Conservation (phyloP, 2,888 invertebrate species). For the Aleiodes leptofemur region DNA sequence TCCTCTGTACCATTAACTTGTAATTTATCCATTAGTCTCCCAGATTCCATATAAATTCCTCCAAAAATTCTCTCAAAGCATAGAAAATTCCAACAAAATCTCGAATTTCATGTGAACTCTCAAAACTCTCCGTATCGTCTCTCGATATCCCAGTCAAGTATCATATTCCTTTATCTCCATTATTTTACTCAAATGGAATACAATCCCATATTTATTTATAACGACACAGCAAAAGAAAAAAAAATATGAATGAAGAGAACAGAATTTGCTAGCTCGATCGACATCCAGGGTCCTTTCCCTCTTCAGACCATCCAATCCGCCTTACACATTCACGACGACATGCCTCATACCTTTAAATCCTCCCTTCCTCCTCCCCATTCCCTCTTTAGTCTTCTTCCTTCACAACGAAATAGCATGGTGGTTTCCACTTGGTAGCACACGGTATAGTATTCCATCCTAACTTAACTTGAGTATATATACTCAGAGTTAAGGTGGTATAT, state of each 20-base stretch:
- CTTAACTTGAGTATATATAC: not conserved
- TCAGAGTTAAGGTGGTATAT: not conserved
- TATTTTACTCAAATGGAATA: not conserved
- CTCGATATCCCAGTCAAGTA: too few species aligned
- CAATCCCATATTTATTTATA: not conserved
- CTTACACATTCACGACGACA: slow-evolving; percentile 26
- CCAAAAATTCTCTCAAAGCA: too few species aligned
- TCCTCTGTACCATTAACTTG: too few species aligned
- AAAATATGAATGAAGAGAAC: slow-evolving; percentile 5
- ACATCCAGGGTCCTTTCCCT: slow-evolving; percentile 28
- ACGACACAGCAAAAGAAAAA: not conserved
- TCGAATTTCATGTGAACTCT: too few species aligned
- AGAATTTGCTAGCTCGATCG: slow-evolving; percentile 39
- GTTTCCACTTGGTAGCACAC: slow-evolving; percentile 33
- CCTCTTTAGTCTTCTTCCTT: slow-evolving; percentile 7
- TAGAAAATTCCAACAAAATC: too few species aligned
- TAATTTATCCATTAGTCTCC: too few species aligned
- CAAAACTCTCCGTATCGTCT: too few species aligned
- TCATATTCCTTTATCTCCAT: not conserved
- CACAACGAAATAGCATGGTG: slow-evolving; percentile 32
- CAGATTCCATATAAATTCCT: too few species aligned
- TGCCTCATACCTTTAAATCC: not conserved
- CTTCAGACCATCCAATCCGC: not conserved
- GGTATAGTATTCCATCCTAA: slow-evolving; percentile 31
- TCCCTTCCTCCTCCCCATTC: not conserved